These are phyloP conservation scores for Brenthis ino DNA, from an alignment of 2,888 invertebrate genomes.

Conservation along the genomic window DNA sequence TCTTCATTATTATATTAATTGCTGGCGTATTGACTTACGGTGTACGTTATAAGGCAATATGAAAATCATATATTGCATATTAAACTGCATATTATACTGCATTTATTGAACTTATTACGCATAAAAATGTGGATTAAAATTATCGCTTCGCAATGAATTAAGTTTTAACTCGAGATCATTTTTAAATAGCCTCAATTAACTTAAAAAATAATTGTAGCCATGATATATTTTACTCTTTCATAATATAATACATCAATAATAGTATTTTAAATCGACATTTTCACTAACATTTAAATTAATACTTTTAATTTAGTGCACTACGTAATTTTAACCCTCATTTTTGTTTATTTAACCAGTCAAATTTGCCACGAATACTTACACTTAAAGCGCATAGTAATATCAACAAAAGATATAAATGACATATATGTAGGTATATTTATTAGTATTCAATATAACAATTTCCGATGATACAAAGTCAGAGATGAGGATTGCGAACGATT, in stretches of 20 bases:
- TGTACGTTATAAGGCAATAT: constrained; percentile 29
- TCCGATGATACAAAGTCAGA: not conserved
- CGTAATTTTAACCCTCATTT: constrained; percentile 1
- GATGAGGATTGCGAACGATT: not conserved
- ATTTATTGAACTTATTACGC: constrained; percentile 6
- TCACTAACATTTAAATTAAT: not conserved
- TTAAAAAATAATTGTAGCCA: too few relatives aligned
- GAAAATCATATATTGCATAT: constrained; percentile 19
- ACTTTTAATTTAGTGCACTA: not conserved
- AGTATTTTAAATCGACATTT: not conserved
- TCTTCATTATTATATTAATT: constrained; percentile 72
- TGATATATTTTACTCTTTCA: too few relatives aligned
- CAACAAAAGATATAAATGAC: constrained; percentile 2
- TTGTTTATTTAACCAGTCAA: constrained; percentile 19
- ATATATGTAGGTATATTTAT: not conserved
- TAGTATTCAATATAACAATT: not conserved
- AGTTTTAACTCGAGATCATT: too few relatives aligned
- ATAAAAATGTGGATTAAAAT: constrained; percentile 6
- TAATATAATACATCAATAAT: too few relatives aligned
- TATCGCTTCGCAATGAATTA: not conserved
- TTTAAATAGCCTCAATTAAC: too few relatives aligned
- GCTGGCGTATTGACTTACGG: constrained; percentile 65
- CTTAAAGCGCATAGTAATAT: constrained; percentile 27
- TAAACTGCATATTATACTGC: constrained; percentile 11
- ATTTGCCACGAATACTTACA: constrained; percentile 14